Evolutionary conservation across 2,113 vertebrate genomes (phyloP), one percentile per base, ranked within the genome.

Genomic region (Reinhardtius hippoglossoides): DNA sequence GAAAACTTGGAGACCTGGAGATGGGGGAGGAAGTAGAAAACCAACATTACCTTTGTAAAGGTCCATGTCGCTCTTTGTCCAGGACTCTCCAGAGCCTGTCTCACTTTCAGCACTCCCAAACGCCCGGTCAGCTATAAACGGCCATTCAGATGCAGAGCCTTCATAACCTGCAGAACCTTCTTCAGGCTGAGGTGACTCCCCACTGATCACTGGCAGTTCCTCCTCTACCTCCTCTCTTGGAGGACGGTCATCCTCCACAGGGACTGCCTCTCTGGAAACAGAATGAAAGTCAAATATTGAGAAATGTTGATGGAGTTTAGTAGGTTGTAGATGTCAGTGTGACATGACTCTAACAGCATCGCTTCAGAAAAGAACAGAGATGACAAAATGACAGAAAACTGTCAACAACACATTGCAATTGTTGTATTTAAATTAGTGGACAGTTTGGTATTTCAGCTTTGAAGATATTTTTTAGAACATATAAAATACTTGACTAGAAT

Each of bases 161-260:
- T 91, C 91, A 55, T 56, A 82, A 46, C 5, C 7, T 44, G 84
- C 91, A 67, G 90, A 92, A 10, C 86, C 83, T 1, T 87, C 82
- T 7, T 86, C 87, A 2, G 16, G 4, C 31, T 9, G 2, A 71
- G 64, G 48, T 12, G 61, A 71, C 79, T 87, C 76, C 3, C 42
- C 76, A 55, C 5, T 4, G 2, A 0, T n/a, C 44, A 64, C 2
- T 0, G 27, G 64, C 1, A 12, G 13, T 27, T 76, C 68, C 1
- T 83, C 18, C 46, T 61, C 5, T 0, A 59, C 18, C 35, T 84
- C 74, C 31, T 75, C 69, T 20, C 1, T 9, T 3, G 2, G 13
- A 50, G 65, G 65, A 37, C 20, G 65, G 61, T 91, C 87, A 26
- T 52, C 81, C 68, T 84, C 74, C 46, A 83, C 88, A 60, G 87